Percentiles rank a stretch among this genome's conserved stretches.
Evolutionary conservation across 1,140 invertebrate genomes (phyloP).

Genomic region (Globodera rostochiensis): DNA sequence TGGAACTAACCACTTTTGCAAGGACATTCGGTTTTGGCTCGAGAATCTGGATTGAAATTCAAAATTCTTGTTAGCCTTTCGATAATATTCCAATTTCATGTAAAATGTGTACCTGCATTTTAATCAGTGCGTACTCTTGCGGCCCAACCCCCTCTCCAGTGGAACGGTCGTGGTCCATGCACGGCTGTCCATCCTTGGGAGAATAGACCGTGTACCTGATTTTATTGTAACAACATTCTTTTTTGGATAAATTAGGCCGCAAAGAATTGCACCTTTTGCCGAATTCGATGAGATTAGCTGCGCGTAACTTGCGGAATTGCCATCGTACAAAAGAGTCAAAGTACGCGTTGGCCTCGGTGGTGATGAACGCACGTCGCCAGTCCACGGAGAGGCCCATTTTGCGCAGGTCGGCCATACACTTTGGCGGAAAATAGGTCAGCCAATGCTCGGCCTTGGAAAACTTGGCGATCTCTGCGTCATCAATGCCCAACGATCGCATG

Average conservation of each 20-base stretch:
- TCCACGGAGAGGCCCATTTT: constrained; percentile 88
- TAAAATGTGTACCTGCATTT: constrained; percentile 77
- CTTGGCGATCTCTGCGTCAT: constrained; percentile 85
- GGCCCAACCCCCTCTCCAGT: constrained; percentile 94
- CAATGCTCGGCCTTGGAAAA: constrained; percentile 90
- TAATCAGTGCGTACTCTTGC: constrained; percentile 96
- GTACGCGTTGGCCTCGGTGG: constrained; percentile 95
- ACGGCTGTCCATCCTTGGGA: constrained; percentile 93
- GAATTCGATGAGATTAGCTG: constrained; percentile 86
- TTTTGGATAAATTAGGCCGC: background rate
- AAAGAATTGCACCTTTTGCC: constrained; percentile 77
- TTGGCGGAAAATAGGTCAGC: constrained; percentile 92
- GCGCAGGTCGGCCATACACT: constrained; percentile 82
- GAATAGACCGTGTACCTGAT: constrained; percentile 88
- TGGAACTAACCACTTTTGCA: constrained; percentile 22
- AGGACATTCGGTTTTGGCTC: constrained; percentile 67
- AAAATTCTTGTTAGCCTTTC: background rate
- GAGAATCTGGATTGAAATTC: constrained; percentile 70
- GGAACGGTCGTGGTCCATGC: constrained; percentile 98
- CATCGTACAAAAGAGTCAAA: constrained; percentile 96
- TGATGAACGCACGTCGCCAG: constrained; percentile 94
- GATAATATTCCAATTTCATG: background rate
- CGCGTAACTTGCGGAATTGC: constrained; percentile 89
- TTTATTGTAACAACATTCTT: constrained; percentile 29
- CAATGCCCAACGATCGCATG: constrained; percentile 87